A percentile compares a stretch with the other conserved stretches of the same genome.
Evolutionary conservation across 2,888 invertebrate genomes (phyloP).

Genomic region (Chrysodeixis includens): DNA sequence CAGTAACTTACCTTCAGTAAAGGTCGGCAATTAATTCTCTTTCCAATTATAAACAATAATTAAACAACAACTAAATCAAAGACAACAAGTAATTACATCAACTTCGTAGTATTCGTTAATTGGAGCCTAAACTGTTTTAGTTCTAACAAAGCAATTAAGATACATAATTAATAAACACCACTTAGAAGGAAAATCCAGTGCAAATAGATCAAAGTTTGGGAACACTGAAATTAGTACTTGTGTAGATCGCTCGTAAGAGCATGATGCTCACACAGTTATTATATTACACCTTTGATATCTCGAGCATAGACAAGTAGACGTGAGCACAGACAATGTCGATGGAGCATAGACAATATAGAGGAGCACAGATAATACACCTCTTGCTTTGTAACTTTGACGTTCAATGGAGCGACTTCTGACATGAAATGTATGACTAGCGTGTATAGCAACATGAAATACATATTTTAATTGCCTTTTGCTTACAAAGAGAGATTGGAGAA

Average conservation of each 20-base stretch:
- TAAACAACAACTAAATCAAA: neutral
- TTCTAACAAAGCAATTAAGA: neutral
- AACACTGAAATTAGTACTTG: conserved; percentile 2
- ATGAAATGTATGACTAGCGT: neutral
- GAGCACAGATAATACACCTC: conserved; percentile 18
- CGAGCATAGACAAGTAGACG: conserved; percentile 31
- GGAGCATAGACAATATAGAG: conserved; percentile 29
- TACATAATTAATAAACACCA: neutral
- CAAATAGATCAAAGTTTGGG: conserved; percentile 12
- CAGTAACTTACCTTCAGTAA: no score
- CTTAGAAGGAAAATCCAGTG: conserved; percentile 3
- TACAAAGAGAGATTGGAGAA: neutral
- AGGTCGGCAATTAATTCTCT: neutral
- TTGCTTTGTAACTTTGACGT: conserved; percentile 24
- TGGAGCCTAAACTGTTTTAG: conserved; percentile 1
- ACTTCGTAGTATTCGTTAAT: neutral
- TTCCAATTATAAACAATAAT: neutral
- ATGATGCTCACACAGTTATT: conserved; percentile 20
- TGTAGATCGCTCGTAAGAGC: conserved; percentile 13
- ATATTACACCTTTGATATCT: conserved; percentile 37
- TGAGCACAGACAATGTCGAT: conserved; percentile 5
- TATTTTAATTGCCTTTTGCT: neutral
- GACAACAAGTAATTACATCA: neutral
- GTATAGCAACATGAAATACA: no score
- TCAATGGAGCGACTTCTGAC: conserved; percentile 19